Evolutionary conservation across 1,140 invertebrate species (phyloP).

Genomic region (Drosophila ohnishii): DNA sequence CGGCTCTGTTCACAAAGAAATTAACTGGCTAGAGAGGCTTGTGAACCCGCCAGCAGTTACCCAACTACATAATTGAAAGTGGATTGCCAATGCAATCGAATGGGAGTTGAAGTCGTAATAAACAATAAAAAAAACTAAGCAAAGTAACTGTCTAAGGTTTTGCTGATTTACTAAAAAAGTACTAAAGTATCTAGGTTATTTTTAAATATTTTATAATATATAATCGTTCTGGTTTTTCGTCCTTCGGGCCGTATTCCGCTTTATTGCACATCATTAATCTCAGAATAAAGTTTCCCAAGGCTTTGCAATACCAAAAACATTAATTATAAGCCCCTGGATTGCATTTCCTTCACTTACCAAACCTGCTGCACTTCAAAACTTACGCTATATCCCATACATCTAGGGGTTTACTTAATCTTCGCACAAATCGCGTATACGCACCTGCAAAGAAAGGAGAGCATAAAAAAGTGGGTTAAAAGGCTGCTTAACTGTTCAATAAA

Average conservation of each 20-base stretch:
- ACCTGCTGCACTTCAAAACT: slow-evolving; percentile 21
- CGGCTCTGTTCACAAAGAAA: slow-evolving; percentile 14
- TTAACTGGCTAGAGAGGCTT: slow-evolving; percentile 2
- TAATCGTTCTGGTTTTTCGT: neutral
- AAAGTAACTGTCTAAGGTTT: neutral
- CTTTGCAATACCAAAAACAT: neutral
- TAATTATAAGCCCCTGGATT: neutral
- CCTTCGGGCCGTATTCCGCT: too few species aligned
- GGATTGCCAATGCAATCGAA: slow-evolving; percentile 11
- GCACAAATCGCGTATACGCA: slow-evolving; percentile 50
- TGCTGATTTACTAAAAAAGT: neutral
- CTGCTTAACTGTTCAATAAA: slow-evolving; percentile 49
- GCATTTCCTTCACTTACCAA: slow-evolving; percentile 13
- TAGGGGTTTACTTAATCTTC: slow-evolving; percentile 6
- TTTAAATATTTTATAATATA: neutral
- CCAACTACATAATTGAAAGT: slow-evolving; percentile 29
- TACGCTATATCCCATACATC: neutral
- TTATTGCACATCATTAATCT: neutral
- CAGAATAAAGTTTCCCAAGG: neutral
- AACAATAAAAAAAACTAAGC: neutral
- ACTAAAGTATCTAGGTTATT: neutral
- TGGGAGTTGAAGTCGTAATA: neutral
- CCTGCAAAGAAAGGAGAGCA: slow-evolving; percentile 62
- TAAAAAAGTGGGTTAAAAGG: slow-evolving; percentile 32
- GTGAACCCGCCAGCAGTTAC: slow-evolving; percentile 13